These are phyloP conservation scores for Sthenelais limicola DNA, from an alignment of 2,888 invertebrate genomes.

Conservation along the genomic window DNA sequence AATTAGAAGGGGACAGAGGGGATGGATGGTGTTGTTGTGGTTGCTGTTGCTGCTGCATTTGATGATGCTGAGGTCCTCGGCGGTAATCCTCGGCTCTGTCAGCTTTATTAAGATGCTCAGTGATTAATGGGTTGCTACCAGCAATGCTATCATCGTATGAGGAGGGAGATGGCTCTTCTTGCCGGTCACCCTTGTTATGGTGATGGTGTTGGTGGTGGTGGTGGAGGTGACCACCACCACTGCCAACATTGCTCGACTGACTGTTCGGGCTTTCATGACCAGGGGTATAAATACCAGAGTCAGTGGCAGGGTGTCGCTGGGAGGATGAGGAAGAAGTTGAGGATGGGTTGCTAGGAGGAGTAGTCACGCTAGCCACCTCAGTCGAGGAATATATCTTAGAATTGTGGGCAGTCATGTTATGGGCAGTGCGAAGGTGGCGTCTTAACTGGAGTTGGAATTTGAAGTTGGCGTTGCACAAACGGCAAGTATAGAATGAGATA, in stretches of 20 bases:
- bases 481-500: conserved; percentile 62
- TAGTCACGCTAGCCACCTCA: conserved; percentile 2
- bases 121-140: conserved; percentile 24
- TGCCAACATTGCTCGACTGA: neutral
- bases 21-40: conserved; percentile 5
- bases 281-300: conserved; percentile 16
- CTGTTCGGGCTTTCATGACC: conserved; percentile 11
- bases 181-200: neutral
- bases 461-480: conserved; percentile 65
- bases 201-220: neutral
- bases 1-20: neutral
- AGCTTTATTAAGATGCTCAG: conserved; percentile 5
- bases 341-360: conserved; percentile 9
- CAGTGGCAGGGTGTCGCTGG: neutral
- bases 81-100: conserved; percentile 21
- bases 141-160: neutral
- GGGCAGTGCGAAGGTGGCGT: conserved; percentile 56
- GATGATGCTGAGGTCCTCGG: neutral
- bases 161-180: neutral
- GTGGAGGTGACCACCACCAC: neutral
- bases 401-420: conserved; percentile 38
- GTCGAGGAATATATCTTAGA: conserved; percentile 12
- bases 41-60: neutral
- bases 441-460: conserved; percentile 62
- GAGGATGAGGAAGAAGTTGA: conserved; percentile 16